Evolutionary conservation across 2,888 invertebrate genomes (phyloP), one percentile per base, ranked within the genome.

Genomic region (Mesorhabditis spiculigera): DNA sequence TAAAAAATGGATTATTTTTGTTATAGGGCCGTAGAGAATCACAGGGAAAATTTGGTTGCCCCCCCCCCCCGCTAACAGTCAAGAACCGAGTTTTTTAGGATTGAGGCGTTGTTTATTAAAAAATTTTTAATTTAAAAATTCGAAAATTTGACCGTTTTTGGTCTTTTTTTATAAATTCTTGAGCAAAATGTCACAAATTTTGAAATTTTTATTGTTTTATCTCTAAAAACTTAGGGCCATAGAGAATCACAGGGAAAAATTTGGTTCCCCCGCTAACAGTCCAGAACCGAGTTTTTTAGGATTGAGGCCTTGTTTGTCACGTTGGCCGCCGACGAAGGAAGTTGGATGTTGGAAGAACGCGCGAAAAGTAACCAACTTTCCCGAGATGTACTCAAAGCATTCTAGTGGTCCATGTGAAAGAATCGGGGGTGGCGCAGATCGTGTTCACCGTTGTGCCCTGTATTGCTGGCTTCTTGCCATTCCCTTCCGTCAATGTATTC

Each of bases 341-440:
- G 79, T 63, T 83, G 83, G 83, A 74, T 63, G 5, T 44, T 77
- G 5, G 69, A 71, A 45, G 80, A 80, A 45, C 65, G 71, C 42
- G 76, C 69, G n/a, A 80, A 80, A 68, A 71, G 80, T 76, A 45
- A 45, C 61, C 43, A 1, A 66, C 45, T 58, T 72, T 16, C 67
- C 68, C 71, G 5, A 75, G 74, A 76, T 68, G 71, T 76, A 16
- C 16, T 67, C n/a, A 4, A 65, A 66, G 62, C 28, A 28, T 78
- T 82, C 64, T 75, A 82, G 82, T 82, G 64, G 75, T 82, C 4
- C 76, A 75, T 10, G 77, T 85, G 16, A 85, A 85, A 65, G 85
- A 84, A 63, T 81, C 78, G 45, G 85, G 85, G 4, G 71, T 85
- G n/a, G 85, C 83, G 5, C 84, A 82, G 67, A 71, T 80, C 13